Conservation (phyloP, 2,113 vertebrate genomes). For the Amphiprion ocellaris region DNA sequence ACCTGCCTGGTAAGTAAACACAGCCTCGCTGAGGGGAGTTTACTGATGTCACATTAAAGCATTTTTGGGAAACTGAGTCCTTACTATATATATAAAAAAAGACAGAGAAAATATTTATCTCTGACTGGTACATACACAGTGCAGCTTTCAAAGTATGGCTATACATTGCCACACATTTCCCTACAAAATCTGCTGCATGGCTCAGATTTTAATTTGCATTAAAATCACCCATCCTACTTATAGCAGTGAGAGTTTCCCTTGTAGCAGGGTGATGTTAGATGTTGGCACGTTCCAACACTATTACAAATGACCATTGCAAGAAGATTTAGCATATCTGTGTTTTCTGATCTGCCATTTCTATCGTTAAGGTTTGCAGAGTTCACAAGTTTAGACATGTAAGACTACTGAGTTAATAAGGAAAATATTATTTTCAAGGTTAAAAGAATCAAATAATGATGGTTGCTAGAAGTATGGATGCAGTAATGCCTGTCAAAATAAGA, state of each 20-base stretch:
- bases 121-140: not conserved
- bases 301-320: not conserved
- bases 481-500: no score
- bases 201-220: not conserved
- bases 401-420: no score
- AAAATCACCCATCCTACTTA: not conserved
- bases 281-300: not conserved
- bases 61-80: conserved; percentile 24
- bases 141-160: not conserved
- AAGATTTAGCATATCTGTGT: not conserved
- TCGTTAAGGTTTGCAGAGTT: no score
- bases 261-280: not conserved
- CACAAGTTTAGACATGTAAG: no score
- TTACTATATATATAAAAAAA: not conserved
- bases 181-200: no score
- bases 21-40: conserved; percentile 6
- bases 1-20: conserved; percentile 7
- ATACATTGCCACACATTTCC: no score
- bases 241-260: not conserved
- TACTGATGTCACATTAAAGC: conserved; percentile 33
- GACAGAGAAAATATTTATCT: not conserved
- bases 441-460: no score
- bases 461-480: no score
- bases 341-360: no score
- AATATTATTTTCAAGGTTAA: no score